phyloP scores from a whole-genome alignment of 2,797 vertebrate genomes.

The Bucorvus abyssinicus region DNA sequence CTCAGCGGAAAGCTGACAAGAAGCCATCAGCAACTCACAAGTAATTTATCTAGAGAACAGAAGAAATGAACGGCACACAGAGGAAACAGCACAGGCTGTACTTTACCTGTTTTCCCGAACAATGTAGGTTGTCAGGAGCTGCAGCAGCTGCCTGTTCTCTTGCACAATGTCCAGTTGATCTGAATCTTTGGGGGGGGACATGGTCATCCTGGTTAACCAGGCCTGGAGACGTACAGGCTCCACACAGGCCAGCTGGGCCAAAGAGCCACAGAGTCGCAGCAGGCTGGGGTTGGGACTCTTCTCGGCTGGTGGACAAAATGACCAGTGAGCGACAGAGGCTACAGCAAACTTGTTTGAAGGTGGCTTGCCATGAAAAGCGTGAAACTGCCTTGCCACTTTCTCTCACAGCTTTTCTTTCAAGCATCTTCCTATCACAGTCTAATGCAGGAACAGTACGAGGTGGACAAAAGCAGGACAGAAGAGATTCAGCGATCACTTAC shows the following conservation, averaged over 20 bases:
- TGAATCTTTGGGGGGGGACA: constrained; percentile 91
- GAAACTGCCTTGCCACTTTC: not conserved
- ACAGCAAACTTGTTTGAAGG: accelerated
- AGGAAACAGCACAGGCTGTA: not conserved
- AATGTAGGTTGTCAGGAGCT: constrained; percentile 93
- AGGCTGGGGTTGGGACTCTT: constrained; percentile 97
- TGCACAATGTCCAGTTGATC: constrained; percentile 94
- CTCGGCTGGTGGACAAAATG: constrained; percentile 81
- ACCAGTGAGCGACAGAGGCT: not conserved
- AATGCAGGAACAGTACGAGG: not conserved
- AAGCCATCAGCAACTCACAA: not conserved
- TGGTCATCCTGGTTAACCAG: constrained; percentile 95
- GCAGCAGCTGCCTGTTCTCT: constrained; percentile 96
- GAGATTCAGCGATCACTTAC: constrained; percentile 80
- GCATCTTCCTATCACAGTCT: not conserved
- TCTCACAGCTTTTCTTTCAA: constrained; percentile 15
- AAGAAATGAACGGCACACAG: not conserved
- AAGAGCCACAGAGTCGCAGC: constrained; percentile 89
- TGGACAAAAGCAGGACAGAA: constrained; percentile 8
- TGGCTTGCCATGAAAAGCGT: not conserved
- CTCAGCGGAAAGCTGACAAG: not conserved
- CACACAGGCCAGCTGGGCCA: constrained; percentile 96
- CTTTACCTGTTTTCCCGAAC: constrained; percentile 90
- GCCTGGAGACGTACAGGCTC: constrained; percentile 90
- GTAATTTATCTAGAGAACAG: not conserved